Evolutionary conservation across 1,140 invertebrate species (phyloP), one percentile per base, ranked within the genome.

Genomic region (Agraylea sexmaculata): DNA sequence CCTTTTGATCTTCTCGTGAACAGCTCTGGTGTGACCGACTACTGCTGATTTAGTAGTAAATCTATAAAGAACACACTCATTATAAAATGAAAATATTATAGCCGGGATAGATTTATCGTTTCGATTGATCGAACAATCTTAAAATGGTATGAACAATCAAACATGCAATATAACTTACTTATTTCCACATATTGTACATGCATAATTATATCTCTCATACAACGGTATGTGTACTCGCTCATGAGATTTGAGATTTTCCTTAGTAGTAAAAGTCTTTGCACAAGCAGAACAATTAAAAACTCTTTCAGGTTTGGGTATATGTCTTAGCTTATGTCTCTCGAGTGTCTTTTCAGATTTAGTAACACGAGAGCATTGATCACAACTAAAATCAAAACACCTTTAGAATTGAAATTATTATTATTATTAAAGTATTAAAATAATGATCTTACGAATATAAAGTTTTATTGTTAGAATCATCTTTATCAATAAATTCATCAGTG

Each of bases 1-100:
- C 18, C 73, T 72, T 53, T 82, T 83, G 47, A 79, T 71, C 37
- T 77, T 75, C 0, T 72, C 72, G 59, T 74, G 75, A 21, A 68
- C 65, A 20, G 65, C 57, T 33, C 62, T 60, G 43, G 60, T 62
- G 52, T 68, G 65, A 0, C 61, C 64, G 40, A 58, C 52, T 10
- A 56, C 59, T 25, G 65, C 62, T 13, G 62, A 68, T 4, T 58
- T 56, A 1, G 63, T 65, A 21, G 65, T 68, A 40, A 66, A 68
- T 41, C 64, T 67, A 29, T 25, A 43, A 2, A 32, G 8, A 32
- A 11, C 7, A 31, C 15, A 10, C 29, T 13, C 8, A 4, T 11
- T 5, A 31, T 7, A 6, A 13, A 13, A 31, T 31, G 15, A 6
- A 5, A 31, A 8, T 31, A 13, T 5, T 11, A 8, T 13, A 8